Base-by-base conservation (phyloP, 2,797 vertebrate species). In the Myotis findleyi region DNA sequence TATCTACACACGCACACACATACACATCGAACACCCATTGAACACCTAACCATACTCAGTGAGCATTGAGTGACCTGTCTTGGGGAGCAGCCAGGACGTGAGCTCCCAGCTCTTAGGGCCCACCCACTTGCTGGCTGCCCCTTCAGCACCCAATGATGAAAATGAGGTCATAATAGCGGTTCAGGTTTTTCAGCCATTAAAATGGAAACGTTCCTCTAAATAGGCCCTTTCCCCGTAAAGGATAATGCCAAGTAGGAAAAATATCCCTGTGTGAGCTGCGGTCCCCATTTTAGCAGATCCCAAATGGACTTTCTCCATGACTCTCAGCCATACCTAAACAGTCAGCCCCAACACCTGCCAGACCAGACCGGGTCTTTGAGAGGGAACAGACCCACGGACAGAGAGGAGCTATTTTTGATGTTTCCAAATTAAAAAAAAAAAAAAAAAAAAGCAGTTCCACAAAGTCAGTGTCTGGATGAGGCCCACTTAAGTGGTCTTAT, bases 401-500 rank as follows among this genome's bases (percentile, higher is more conserved):
- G 53, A 77, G 51, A 83, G 14, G 79, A 18, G 64, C 30, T 75
- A 87, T 81, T 95, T 93, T 59, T 53, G 47, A 86, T 84, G 36
- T 10, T 57, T 81, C 23, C 49, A 92, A 76, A 91, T 71, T 7
- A 38, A 82, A 76, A 82, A 76, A 21, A 69, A 20, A 62, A 20
- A 62, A 33, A 33, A 33, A 33, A 27, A 30, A 23, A 27, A 21
- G 20, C 57, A 21, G 44, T 44, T 44, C 44, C 44, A 44, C 44
- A 69, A 76, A 93, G 71, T 62, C 79, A 33, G 21, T 44, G 36
- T 90, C 69, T 47, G 49, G 33, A 77, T 82, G 77, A 4, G 7
- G 59, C 55, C 73, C 90, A 96, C n/a, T n/a, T 84, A 83, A 92
- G 66, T 41, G 81, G 47, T 64, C 71, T 93, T 81, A 38, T 62